phyloP scores from a whole-genome alignment of 2,888 invertebrate species.

The Drosophila robusta region DNA sequence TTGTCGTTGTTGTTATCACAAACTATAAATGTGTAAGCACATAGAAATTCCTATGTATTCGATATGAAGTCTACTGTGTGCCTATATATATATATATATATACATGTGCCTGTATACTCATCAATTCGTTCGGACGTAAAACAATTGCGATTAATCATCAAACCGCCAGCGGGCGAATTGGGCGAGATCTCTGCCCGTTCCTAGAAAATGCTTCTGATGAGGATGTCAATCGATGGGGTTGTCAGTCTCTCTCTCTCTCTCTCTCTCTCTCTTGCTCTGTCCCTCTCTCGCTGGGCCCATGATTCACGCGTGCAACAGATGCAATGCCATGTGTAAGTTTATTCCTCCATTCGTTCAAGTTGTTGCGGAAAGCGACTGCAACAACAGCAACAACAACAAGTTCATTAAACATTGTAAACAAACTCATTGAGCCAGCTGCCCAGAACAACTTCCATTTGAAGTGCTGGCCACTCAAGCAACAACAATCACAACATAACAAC shows the following conservation, averaged over 20 bases:
- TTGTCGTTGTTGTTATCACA: constrained; percentile 29
- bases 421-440: constrained; percentile 51
- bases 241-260: neutral
- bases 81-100: neutral
- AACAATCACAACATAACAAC: constrained; percentile 9
- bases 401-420: constrained; percentile 64
- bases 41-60: constrained; percentile 2
- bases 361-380: constrained; percentile 15
- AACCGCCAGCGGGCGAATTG: neutral
- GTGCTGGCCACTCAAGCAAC: constrained; percentile 48
- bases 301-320: constrained; percentile 27
- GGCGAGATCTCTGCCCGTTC: constrained; percentile 21
- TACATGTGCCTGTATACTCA: constrained; percentile 4
- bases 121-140: constrained; percentile 38
- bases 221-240: constrained; percentile 3
- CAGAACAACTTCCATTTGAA: constrained; percentile 44
- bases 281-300: constrained; percentile 8
- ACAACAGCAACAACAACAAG: constrained; percentile 48
- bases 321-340: constrained; percentile 37
- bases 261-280: too few relatives aligned
- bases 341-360: constrained; percentile 37
- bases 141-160: constrained; percentile 55
- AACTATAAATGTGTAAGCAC: constrained; percentile 28
- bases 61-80: constrained; percentile 10
- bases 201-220: constrained; percentile 19